Conservation (phyloP, 2,113 vertebrate species). For the Oreochromis spilurus region DNA sequence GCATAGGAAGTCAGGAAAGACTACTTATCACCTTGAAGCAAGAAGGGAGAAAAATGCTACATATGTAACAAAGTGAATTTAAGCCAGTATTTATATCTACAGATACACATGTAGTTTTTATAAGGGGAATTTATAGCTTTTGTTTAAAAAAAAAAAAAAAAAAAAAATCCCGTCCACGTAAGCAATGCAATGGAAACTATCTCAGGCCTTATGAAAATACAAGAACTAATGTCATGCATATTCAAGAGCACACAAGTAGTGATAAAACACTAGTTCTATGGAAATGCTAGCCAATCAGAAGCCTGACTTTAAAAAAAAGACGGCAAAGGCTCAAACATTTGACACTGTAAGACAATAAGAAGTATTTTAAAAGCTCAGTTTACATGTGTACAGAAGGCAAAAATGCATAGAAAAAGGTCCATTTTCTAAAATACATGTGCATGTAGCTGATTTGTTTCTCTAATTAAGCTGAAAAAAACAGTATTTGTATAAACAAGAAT, state of each 20-base stretch:
- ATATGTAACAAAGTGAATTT: not conserved
- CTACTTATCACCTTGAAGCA: not conserved
- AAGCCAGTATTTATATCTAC: not conserved
- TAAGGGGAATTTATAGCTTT: not conserved
- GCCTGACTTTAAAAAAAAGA: not conserved
- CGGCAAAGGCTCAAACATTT: not conserved
- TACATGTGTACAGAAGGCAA: not conserved
- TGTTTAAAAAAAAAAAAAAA: not conserved
- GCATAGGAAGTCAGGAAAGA: not conserved
- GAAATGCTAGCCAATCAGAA: not conserved
- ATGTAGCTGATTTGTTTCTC: not conserved
- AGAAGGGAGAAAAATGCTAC: too few species aligned
- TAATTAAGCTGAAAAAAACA: not conserved
- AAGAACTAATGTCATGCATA: not conserved
- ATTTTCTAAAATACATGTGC: not conserved
- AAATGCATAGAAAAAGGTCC: not conserved
- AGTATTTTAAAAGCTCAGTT: not conserved
- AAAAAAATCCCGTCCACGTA: not conserved
- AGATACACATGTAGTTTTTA: not conserved
- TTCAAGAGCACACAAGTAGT: not conserved
- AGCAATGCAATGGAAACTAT: not conserved
- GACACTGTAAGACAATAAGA: not conserved
- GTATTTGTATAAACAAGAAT: not conserved
- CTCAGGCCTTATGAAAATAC: not conserved
- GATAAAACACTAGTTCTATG: not conserved